These are phyloP conservation scores for Micrasema minimum DNA, from an alignment of 1,140 invertebrate species.

Conservation along the genomic window DNA sequence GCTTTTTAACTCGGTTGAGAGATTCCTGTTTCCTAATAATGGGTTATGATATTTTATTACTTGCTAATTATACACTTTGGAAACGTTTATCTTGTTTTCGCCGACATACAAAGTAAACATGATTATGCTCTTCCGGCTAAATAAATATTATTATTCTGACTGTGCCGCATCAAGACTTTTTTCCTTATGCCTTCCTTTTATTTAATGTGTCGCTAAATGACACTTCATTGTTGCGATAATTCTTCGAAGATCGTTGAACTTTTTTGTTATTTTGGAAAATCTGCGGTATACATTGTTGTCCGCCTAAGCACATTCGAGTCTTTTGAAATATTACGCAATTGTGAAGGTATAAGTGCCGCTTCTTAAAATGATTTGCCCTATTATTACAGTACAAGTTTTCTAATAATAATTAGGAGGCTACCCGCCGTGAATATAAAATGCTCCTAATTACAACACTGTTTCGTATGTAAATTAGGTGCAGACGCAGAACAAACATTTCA, in stretches of 20 bases:
- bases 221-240: background rate
- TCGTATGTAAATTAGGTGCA: constrained; percentile 7
- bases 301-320: background rate
- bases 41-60: constrained; percentile 34
- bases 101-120: constrained; percentile 30
- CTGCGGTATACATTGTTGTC: background rate
- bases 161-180: background rate
- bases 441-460: background rate
- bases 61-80: constrained; percentile 26
- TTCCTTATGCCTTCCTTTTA: background rate
- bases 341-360: background rate
- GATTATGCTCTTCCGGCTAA: constrained; percentile 25
- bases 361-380: constrained; percentile 10
- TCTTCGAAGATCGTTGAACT: background rate
- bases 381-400: background rate
- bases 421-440: constrained; percentile 8
- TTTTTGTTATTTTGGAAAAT: background rate
- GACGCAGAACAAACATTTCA: background rate
- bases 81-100: constrained; percentile 31
- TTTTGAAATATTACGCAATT: constrained; percentile 9
- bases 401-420: constrained; percentile 15
- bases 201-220: background rate
- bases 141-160: constrained; percentile 23
- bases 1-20: background rate
- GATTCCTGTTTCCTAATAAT: constrained; percentile 32